Evolutionary conservation across 2,797 vertebrate genomes (phyloP).

Genomic region (Ctenosaura bakeri): DNA sequence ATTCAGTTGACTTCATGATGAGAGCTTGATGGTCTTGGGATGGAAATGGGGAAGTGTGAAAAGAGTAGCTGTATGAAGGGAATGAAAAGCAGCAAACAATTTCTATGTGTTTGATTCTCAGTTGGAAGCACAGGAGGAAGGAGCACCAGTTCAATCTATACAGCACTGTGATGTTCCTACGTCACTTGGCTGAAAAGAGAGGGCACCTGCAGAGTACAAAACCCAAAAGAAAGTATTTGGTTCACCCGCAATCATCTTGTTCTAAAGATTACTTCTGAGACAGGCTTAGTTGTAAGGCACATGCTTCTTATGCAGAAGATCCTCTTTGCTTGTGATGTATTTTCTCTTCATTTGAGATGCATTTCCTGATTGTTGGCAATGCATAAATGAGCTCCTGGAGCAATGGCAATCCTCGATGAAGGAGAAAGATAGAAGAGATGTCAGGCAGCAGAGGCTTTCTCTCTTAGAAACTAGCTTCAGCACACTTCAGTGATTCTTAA

Average conservation of each 20-base stretch:
- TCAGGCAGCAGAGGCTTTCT: neutral
- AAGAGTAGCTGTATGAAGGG: neutral
- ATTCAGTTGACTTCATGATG: neutral
- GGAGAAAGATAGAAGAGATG: neutral
- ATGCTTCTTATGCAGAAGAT: neutral
- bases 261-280: neutral
- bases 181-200: neutral
- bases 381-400: neutral
- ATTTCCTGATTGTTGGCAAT: neutral
- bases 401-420: neutral
- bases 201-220: neutral
- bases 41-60: neutral
- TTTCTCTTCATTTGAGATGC: neutral
- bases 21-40: neutral
- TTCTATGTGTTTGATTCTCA: slow-evolving; percentile 8
- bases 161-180: neutral
- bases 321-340: neutral
- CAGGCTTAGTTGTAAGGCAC: no score
- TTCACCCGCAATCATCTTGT: neutral
- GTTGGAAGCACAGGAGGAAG: neutral
- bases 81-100: neutral
- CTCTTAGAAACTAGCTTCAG: neutral
- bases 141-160: neutral
- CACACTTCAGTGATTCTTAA: neutral
- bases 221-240: neutral